Base-by-base conservation (phyloP, 2,797 vertebrate genomes). In the Enteromius viviparus region DNA sequence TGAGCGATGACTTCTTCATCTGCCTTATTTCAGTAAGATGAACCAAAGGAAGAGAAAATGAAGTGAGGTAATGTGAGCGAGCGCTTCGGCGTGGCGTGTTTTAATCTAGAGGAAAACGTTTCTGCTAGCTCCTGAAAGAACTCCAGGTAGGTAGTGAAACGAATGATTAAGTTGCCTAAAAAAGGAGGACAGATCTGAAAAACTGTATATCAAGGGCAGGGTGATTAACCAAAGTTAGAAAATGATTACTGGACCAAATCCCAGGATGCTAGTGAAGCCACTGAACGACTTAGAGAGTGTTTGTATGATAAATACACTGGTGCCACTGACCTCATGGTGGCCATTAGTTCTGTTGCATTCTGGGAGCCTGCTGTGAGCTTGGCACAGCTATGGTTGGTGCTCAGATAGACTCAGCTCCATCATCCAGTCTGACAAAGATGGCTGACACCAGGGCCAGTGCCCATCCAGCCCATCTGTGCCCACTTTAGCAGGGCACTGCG, bases 341-440 rank as follows among this genome's bases (percentile, higher is more conserved):
- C 88, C 84, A 89, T 89, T 89, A 89, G 87, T 89, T 84, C 85
- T 84, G 87, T 84, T 74, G 87, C 80, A 85, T 88, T 84, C 87
- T 81, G 88, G 87, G 85, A 81, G 80, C 93, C 92, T 90, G 92
- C 93, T 94, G 94, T 88, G 94, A 89, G 91, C 91, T 94, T 95
- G 94, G 94, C 94, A 95, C 91, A 92, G 92, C 92, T 94, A 94
- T 93, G 92, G 91, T 92, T 87, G 89, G 92, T 93, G 91, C 93
- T 91, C 92, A 92, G 84, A 82, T 92, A 88, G 89, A 92, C 91
- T 90, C 90, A 91, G 90, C 93, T 95, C 94, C 92, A 95, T 95
- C 94, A 95, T 94, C 94, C 92, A 91, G 92, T 89, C 92, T 94
- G 93, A 94, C 94, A 94, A 94, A 94, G 93, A 94, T 93, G 93